Evolutionary conservation across 2,113 vertebrate species (phyloP).

Genomic region (Stomatorhinus ivindoensis): DNA sequence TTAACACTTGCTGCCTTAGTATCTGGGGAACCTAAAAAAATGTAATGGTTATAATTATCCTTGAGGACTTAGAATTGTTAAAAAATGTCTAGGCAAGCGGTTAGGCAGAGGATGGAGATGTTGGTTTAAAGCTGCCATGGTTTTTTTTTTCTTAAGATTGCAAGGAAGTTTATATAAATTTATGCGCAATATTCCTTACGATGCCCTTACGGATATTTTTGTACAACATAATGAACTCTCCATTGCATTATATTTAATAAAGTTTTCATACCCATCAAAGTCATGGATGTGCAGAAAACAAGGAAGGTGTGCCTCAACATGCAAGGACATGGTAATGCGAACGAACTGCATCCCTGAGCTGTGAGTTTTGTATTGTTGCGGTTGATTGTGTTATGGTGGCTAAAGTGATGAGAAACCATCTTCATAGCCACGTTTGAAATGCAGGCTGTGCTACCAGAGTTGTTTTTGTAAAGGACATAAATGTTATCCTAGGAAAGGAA

Average conservation of each 20-base stretch:
- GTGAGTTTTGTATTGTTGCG: neutral
- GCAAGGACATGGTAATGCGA: neutral
- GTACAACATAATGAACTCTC: neutral
- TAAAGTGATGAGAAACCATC: neutral
- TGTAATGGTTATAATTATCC: neutral
- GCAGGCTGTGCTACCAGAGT: neutral
- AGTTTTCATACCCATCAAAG: neutral
- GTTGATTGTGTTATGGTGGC: neutral
- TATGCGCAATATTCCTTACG: neutral
- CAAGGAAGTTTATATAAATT: constrained; percentile 2
- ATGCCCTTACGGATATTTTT: constrained; percentile 15
- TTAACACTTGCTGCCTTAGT: constrained; percentile 11
- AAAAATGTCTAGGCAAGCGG: neutral
- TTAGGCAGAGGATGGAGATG: neutral
- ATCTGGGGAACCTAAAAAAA: neutral
- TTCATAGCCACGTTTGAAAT: neutral
- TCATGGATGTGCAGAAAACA: neutral
- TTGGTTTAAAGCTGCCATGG: neutral
- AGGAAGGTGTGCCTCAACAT: neutral
- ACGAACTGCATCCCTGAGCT: constrained; percentile 2
- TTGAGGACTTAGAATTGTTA: constrained; percentile 3
- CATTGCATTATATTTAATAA: neutral
- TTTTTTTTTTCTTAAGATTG: neutral
- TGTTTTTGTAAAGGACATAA: neutral
- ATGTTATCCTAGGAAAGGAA: neutral